Evolutionary conservation across 2,113 vertebrate species (phyloP), one percentile per base, ranked within the genome.

Genomic region (Tetrax tetrax): DNA sequence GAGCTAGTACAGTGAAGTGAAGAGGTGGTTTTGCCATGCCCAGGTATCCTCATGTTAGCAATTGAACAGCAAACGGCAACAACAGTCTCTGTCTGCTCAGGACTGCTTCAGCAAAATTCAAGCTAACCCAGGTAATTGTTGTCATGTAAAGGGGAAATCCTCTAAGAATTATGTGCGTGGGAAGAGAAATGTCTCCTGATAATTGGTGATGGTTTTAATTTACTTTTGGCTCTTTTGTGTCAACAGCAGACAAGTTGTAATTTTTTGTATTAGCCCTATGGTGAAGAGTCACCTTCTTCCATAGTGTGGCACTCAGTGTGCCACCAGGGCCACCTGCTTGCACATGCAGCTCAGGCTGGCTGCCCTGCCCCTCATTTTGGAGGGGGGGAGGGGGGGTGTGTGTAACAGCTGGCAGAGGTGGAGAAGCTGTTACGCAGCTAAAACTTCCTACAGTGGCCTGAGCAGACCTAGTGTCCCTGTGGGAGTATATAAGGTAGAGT

Each of bases 121-220:
- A 31, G 57, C 6, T 43, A 47, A 50, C 10, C 10, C 33, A 56
- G 38, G 35, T 22, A 37, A 7, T 1, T 43, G 18, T 27, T 66
- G 35, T 45, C 56, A 61, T 15, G n/a, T 31, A 18, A 80, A 82
- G 29, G 37, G n/a, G 70, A 75, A 88, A 25, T 20, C 4, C 2
- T 8, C 33, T 7, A 10, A 48, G 31, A 78, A 27, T 14, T 10
- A 10, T 0, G 4, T 6, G 14, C 18, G 12, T 0, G 1, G 24
- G 68, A 89, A 23, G 27, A 4, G 11, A 61, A 84, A 22, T 38
- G 17, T 14, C 47, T 75, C 47, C 24, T 77, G 14, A 16, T 57
- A 13, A 5, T 1, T 20, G 24, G 9, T 15, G 31, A 35, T 61
- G 16, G 23, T 90, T 81, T 47, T 77, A 45, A n/a, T 89, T 91